Conservation (phyloP, 2,888 invertebrate genomes). For the Oscheius sp. region DNA sequence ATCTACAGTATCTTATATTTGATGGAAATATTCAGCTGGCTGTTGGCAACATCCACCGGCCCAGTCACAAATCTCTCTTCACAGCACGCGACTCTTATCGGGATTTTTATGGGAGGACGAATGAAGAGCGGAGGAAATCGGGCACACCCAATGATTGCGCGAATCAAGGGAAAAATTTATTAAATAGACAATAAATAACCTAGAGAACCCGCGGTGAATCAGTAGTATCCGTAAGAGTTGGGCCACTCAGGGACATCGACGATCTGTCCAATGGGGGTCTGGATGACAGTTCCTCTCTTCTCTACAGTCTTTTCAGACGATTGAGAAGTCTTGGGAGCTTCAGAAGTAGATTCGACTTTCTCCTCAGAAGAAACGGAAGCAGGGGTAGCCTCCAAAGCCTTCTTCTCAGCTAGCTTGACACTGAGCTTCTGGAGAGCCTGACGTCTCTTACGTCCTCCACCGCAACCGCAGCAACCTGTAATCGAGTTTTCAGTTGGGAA, state of each 20-base stretch:
- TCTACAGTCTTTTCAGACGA: not conserved
- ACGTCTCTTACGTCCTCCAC: conserved; percentile 48
- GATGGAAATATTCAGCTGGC: not conserved
- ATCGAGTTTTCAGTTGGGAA: not conserved
- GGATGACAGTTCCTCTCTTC: conserved; percentile 6
- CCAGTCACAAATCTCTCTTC: conserved; percentile 14
- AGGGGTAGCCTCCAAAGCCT: conserved; percentile 1
- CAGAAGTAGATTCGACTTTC: not conserved
- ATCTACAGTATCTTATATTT: not conserved
- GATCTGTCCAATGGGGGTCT: conserved; percentile 23
- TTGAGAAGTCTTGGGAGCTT: not conserved
- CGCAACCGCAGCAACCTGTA: conserved; percentile 47
- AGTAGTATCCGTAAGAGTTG: conserved; percentile 29
- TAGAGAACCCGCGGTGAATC: not conserved
- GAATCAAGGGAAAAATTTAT: not conserved
- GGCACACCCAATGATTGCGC: not conserved
- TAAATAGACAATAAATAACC: conserved; percentile 2
- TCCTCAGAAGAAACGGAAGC: not conserved
- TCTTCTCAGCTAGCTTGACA: conserved; percentile 44
- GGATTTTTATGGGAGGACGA: conserved; percentile 11
- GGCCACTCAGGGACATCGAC: conserved; percentile 31
- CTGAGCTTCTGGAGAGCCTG: conserved; percentile 45
- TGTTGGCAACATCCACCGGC: conserved; percentile 1
- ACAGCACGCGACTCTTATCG: conserved; percentile 20
- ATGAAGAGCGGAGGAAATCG: not conserved